A percentile compares a stretch with the other conserved stretches of the same genome.
Conservation (phyloP, 2,113 vertebrate species). For the Guaruba guarouba region DNA sequence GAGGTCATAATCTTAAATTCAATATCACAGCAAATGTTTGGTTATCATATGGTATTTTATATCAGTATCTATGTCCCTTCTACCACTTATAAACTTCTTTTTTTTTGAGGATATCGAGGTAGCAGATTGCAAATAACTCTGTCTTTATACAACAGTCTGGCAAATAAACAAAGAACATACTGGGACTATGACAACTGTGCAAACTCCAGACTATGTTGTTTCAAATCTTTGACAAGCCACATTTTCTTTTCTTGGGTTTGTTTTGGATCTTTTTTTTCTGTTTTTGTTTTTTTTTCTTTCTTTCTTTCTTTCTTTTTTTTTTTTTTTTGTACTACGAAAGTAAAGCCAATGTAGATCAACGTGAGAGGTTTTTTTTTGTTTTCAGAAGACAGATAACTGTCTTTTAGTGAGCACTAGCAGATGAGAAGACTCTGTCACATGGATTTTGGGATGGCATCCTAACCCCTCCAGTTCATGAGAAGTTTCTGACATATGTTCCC, state of each 20-base stretch:
- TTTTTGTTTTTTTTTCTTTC: background rate
- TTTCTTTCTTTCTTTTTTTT: no score
- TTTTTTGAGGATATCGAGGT: background rate
- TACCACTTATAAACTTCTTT: background rate
- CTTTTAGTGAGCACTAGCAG: background rate
- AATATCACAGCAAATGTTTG: background rate
- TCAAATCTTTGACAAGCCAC: background rate
- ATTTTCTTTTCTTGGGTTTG: background rate
- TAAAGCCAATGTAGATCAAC: background rate
- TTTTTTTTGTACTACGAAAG: rapidly evolving
- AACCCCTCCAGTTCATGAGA: background rate
- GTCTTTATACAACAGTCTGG: background rate
- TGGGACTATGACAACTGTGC: background rate
- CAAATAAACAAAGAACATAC: background rate
- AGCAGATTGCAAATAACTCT: background rate
- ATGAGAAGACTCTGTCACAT: background rate
- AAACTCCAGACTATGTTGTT: background rate
- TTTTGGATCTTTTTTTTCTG: background rate
- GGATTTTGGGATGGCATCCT: background rate
- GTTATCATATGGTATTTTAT: background rate
- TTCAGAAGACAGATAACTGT: background rate
- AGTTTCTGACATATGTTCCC: background rate
- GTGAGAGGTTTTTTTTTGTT: background rate
- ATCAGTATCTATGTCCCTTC: background rate
- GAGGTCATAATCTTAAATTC: background rate